Conservation (phyloP, 2,113 vertebrate genomes). For the Nycticebus coucang region DNA sequence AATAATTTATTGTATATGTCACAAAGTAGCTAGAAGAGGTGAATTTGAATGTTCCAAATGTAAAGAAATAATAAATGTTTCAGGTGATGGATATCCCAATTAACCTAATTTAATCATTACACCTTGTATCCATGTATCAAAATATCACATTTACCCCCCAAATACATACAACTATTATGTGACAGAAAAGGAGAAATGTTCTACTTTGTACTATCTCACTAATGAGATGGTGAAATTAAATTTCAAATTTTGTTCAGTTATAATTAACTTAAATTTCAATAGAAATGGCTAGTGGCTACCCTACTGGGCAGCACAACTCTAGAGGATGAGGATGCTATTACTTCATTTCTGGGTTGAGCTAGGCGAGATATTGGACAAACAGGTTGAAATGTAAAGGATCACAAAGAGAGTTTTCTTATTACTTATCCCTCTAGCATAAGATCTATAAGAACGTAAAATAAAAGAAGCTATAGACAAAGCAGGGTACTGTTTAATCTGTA, state of each 20-base stretch:
- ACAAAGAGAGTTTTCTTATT: neutral
- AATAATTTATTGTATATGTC: no score
- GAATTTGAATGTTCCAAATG: neutral
- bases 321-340: neutral
- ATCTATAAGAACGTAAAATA: slow-evolving; percentile 2
- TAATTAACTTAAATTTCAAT: neutral
- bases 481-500: neutral
- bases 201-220: neutral
- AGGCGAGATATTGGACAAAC: neutral
- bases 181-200: neutral
- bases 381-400: neutral
- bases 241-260: neutral
- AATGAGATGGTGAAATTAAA: neutral
- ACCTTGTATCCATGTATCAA: neutral
- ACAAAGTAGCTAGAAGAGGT: neutral
- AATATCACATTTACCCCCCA: neutral
- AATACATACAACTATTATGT: neutral
- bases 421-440: neutral
- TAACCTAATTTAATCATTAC: neutral
- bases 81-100: neutral
- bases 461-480: neutral
- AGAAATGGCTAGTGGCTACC: neutral
- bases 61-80: neutral
- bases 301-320: neutral
- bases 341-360: neutral